Evolutionary conservation across 2,113 vertebrate genomes (phyloP), one percentile per base, ranked within the genome.

Genomic region (Bagarius yarrelli): DNA sequence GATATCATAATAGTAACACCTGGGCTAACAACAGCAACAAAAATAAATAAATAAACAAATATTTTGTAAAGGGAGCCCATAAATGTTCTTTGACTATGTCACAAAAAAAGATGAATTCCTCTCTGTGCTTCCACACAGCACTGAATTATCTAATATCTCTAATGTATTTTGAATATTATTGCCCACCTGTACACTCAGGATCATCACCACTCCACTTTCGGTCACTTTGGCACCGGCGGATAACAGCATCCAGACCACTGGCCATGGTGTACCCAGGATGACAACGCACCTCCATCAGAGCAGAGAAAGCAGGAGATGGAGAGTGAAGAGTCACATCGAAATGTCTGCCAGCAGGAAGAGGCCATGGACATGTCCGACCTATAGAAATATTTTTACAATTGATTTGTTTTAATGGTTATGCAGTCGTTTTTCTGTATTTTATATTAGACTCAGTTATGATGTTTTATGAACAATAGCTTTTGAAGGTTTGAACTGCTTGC

Each of bases 281-380:
- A 88, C 94, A 95, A 71, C 82, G 91, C 63, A 93, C 91, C 76
- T 92, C 91, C 23, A 94, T 86, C 34, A 93, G 88, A 76, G 93
- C 91, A 8, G 93, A 93, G 59, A 94, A 94, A 79, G 91, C 89
- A 74, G 88, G 91, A 40, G 89, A 89, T 81, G 92, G 90, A 80
- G 91, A 92, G 56, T 93, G 91, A 78, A 94, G 92, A 57, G 72
- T 80, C 59, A 85, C 74, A 13, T 70, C 75, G 0, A 86, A 85
- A 85, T 89, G 83, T 4, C 89, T 84, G 52, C 84, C 82, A 3
- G 40, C 50, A 80, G 91, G 32, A 25, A 93, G 85, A 85, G 94
- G 94, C 94, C 94, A 94, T 6, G 93, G 92, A 89, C 94, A 95
- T n/a, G 88, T 88, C 25, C 93, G 93, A 76, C 89, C 94, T 95